phyloP scores from a whole-genome alignment of 2,888 invertebrate genomes.

The Stenoptilia bipunctidactyla region DNA sequence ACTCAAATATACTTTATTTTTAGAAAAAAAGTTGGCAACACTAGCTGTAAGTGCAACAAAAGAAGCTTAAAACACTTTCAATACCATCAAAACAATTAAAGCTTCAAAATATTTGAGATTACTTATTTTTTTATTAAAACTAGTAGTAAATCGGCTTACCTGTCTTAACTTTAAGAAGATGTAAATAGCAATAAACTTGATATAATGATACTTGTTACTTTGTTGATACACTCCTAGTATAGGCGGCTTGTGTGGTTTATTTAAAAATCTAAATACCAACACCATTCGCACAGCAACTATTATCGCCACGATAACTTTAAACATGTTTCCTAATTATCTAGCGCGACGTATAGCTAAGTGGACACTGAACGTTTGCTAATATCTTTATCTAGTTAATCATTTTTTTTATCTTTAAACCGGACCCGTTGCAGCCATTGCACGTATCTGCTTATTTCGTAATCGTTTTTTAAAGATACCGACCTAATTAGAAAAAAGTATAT shows the following conservation, averaged over 20 bases:
- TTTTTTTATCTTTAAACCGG: conserved; percentile 24
- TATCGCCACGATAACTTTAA: background rate
- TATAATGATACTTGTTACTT: conserved; percentile 55
- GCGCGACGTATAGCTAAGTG: too few species aligned
- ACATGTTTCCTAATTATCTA: conserved; percentile 8
- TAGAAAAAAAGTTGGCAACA: background rate
- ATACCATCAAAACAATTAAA: background rate
- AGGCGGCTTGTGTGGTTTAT: conserved; percentile 37
- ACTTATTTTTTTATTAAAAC: background rate
- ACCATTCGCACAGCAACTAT: background rate
- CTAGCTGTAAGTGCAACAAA: background rate
- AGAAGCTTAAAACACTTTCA: background rate
- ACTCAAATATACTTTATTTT: background rate
- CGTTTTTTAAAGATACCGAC: too few species aligned
- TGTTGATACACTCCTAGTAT: conserved; percentile 66
- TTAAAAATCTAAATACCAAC: conserved; percentile 32
- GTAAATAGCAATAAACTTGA: conserved; percentile 64
- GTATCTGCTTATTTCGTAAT: too few species aligned
- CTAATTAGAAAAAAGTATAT: too few species aligned
- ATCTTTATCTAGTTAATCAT: too few species aligned
- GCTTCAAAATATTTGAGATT: too few species aligned
- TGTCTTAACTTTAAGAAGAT: conserved; percentile 43
- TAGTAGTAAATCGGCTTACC: conserved; percentile 35
- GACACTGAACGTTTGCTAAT: too few species aligned
- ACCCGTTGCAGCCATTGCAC: conserved; percentile 10